A percentile compares a stretch with the other conserved stretches of the same genome.
Conservation (phyloP, 2,113 vertebrate genomes). For the Orthonyx spaldingii region DNA sequence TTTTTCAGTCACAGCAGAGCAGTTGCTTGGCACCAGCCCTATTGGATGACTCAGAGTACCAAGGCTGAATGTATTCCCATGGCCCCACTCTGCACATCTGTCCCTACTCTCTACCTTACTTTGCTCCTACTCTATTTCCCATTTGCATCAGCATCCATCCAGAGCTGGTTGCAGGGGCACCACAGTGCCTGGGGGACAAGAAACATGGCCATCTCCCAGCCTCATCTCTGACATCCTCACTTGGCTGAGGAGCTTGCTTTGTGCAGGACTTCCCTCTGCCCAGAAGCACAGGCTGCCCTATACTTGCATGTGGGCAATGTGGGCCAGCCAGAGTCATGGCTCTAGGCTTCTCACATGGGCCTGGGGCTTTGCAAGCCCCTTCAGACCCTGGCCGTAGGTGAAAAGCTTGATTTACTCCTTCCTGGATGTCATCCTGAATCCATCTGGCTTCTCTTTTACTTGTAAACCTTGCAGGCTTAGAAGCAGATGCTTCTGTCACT, state of each 20-base stretch:
- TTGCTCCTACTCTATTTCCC: background rate
- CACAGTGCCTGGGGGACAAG: accelerated
- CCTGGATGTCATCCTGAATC: background rate
- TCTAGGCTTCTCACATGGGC: background rate
- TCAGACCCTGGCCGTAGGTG: background rate
- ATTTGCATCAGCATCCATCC: background rate
- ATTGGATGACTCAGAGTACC: constrained; percentile 44
- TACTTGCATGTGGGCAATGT: accelerated
- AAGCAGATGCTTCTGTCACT: background rate
- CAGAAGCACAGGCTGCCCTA: background rate
- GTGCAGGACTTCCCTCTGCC: background rate
- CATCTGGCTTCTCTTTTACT: background rate
- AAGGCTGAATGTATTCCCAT: background rate
- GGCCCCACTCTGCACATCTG: background rate
- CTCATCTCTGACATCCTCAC: background rate
- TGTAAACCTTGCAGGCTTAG: background rate
- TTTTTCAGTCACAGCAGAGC: background rate
- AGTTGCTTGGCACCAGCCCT: constrained; percentile 34
- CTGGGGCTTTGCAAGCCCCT: background rate
- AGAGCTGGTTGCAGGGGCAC: background rate
- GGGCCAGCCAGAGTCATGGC: background rate
- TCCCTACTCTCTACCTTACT: background rate
- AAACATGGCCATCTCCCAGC: background rate
- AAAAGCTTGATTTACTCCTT: accelerated
- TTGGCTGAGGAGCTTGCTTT: background rate